phyloP scores from a whole-genome alignment of 2,888 invertebrate species.

The Tenthredo amoena region DNA sequence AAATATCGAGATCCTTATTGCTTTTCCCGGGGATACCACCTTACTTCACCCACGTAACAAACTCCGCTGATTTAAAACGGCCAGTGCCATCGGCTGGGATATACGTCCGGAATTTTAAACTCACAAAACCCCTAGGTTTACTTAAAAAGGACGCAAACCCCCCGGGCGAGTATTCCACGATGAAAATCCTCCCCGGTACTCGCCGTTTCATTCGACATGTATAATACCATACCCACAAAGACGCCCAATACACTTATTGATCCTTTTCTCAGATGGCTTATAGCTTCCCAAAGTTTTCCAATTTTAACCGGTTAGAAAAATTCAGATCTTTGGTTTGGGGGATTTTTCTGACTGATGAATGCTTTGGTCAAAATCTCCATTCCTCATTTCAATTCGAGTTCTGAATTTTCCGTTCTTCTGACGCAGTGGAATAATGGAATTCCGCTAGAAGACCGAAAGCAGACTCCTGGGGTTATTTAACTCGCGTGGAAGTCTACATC shows the following conservation, averaged over 20 bases:
- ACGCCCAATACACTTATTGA: background rate
- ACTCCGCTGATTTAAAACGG: background rate
- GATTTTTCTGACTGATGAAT: background rate
- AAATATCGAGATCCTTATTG: slow-evolving; percentile 70
- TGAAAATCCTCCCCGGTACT: background rate
- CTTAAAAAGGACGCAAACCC: background rate
- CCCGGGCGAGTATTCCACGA: background rate
- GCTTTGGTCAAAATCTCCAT: background rate
- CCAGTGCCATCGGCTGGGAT: slow-evolving; percentile 36
- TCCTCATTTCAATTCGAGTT: background rate
- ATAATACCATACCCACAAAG: background rate
- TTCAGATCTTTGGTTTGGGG: background rate
- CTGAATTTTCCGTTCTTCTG: background rate
- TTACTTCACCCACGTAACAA: background rate
- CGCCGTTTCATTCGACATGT: background rate
- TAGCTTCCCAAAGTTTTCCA: background rate
- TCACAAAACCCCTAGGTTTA: background rate
- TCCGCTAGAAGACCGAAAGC: background rate
- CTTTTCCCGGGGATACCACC: background rate
- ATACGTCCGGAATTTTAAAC: background rate
- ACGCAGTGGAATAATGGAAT: background rate
- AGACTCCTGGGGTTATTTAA: background rate
- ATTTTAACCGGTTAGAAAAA: background rate
- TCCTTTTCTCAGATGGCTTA: background rate
- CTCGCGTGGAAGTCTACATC: slow-evolving; percentile 10